Base-by-base conservation (phyloP, 2,113 vertebrate genomes). In the Myrmophylax atrothorax region DNA sequence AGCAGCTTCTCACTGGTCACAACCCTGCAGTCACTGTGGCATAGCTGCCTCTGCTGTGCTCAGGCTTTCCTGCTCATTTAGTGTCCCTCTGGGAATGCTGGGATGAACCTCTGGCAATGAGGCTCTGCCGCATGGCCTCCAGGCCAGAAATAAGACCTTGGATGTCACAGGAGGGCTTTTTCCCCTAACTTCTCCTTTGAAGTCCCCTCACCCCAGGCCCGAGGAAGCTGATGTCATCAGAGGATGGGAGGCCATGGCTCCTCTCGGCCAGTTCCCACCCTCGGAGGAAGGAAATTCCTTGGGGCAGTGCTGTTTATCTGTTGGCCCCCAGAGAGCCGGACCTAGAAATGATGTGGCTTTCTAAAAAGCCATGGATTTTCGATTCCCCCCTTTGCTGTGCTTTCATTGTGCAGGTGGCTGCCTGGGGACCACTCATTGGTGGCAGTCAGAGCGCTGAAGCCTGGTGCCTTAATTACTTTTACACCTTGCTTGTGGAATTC, bases 241-340 rank as follows among this genome's bases (percentile, higher is more conserved):
- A 94, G 97, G 95, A 97, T 96, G 94, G 89, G 94, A 92, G 95
- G 95, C 89, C 2, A 1, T 44, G 75, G 86, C 89, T n/a, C 85
- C 96, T 90, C 93, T 58, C 0, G 15, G 49, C 76, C 86, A 90
- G 90, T 96, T 96, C 96, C 95, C 96, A 97, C 95, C 96, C 97
- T 95, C 1, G 13, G 75, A 96, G 97, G 96, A 97, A 98, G 97
- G 98, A 98, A 98, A 97, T 97, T 97, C 97, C 97, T 96, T 80
- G 73, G 96, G 96, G 87, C 94, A 95, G 89, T 74, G 90, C 78
- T 95, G 86, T 94, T 97, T 97, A 97, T 97, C 97, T 97, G 92
- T 47, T 50, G 94, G n/a, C 49, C 92, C 59, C 84, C 26, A 29
- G 95, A 91, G 91, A 95, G 59, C 49, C 0, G 4, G 66, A 24